Conservation (phyloP, 2,888 invertebrate species). For the Hybos culiciformis region DNA sequence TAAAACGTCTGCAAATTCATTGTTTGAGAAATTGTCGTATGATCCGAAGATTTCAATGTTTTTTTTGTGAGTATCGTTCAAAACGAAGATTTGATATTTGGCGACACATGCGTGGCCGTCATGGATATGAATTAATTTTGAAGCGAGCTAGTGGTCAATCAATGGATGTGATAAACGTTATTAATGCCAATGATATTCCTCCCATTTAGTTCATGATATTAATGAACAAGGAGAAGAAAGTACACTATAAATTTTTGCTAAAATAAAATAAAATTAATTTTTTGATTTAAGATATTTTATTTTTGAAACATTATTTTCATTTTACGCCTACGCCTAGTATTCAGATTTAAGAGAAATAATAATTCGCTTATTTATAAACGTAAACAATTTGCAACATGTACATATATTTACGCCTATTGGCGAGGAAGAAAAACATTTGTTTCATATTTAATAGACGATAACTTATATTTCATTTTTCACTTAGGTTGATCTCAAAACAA, state of each 20-base stretch:
- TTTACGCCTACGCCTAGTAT: too few relatives aligned
- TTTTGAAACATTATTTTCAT: too few relatives aligned
- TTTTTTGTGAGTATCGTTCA: conserved; percentile 14
- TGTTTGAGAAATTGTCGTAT: conserved; percentile 12
- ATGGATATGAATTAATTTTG: conserved; percentile 5
- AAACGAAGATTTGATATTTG: conserved; percentile 13
- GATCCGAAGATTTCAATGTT: conserved; percentile 13
- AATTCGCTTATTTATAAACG: too few relatives aligned
- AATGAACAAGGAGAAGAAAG: background rate
- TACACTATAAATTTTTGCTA: background rate
- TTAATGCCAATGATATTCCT: conserved; percentile 10
- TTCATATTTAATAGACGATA: too few relatives aligned
- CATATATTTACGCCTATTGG: too few relatives aligned
- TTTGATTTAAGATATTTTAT: too few relatives aligned
- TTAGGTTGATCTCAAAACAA: too few relatives aligned
- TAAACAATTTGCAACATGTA: too few relatives aligned
- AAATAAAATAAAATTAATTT: background rate
- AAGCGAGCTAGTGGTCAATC: conserved; percentile 5
- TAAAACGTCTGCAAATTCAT: conserved; percentile 11
- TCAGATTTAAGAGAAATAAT: too few relatives aligned
- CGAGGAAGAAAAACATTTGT: too few relatives aligned
- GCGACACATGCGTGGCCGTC: conserved; percentile 13
- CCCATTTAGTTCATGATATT: background rate
- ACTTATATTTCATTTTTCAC: too few relatives aligned
- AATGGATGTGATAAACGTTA: conserved; percentile 12